These are phyloP conservation scores for Hipparchia semele DNA, from an alignment of 2,888 invertebrate species.

Conservation along the genomic window DNA sequence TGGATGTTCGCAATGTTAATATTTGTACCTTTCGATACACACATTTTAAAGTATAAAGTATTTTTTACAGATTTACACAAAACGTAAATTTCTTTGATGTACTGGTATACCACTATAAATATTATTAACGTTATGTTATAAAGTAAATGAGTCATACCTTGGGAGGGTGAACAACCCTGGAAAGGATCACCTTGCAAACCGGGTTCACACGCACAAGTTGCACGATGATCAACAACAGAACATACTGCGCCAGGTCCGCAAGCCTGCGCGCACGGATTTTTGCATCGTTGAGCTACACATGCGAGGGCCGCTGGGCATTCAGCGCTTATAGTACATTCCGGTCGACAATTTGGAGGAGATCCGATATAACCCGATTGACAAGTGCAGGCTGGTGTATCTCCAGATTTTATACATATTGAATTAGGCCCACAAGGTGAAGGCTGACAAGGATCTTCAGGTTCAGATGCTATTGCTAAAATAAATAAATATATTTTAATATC, in stretches of 20 bases:
- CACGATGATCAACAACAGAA: constrained; percentile 85
- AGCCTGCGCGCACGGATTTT: constrained; percentile 86
- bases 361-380: constrained; percentile 85
- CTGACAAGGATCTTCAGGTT: constrained; percentile 82
- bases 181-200: constrained; percentile 86
- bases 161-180: constrained; percentile 75
- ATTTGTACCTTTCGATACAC: constrained; percentile 25
- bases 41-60: constrained; percentile 21
- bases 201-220: constrained; percentile 84
- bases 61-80: constrained; percentile 20
- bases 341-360: constrained; percentile 86
- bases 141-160: constrained; percentile 58
- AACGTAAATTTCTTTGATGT: not conserved
- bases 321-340: constrained; percentile 86
- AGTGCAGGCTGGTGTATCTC: constrained; percentile 84
- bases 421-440: constrained; percentile 88
- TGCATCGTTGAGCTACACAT: constrained; percentile 85
- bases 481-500: constrained; percentile 15
- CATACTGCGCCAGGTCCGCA: constrained; percentile 84
- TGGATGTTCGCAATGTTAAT: constrained; percentile 33
- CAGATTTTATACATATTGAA: constrained; percentile 84
- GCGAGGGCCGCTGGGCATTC: constrained; percentile 87
- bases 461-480: constrained; percentile 52
- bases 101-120: not conserved
- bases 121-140: constrained; percentile 8